A percentile compares a stretch with the other conserved stretches of the same genome.
Evolutionary conservation across 1,140 invertebrate genomes (phyloP).

Genomic region (Elysia chlorotica): DNA sequence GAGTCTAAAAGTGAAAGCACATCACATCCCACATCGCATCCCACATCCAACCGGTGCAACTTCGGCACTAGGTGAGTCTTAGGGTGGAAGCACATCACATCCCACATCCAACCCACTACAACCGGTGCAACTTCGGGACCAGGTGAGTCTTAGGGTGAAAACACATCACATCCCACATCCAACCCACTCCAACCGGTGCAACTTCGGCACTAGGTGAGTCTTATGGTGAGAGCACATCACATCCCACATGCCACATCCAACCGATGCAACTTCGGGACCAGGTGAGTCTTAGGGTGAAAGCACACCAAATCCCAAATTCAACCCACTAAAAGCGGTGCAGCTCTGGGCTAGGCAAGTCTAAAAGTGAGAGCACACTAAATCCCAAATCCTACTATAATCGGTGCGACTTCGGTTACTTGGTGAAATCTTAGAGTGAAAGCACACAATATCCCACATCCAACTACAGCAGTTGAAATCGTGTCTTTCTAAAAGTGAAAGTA

Average conservation of each 20-base stretch:
- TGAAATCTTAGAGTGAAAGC: too few relatives aligned
- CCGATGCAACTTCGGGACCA: not conserved
- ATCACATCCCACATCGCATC: not conserved
- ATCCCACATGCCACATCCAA: not conserved
- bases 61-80: not conserved
- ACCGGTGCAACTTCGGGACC: not conserved
- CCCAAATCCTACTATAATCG: not conserved
- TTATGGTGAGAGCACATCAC: not conserved
- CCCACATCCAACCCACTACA: not conserved
- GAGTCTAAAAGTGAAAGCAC: not conserved
- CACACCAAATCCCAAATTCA: too few relatives aligned
- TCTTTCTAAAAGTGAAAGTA: too few relatives aligned
- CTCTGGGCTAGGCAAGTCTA: not conserved
- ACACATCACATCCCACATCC: too few relatives aligned
- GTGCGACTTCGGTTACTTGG: not conserved
- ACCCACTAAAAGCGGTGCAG: too few relatives aligned
- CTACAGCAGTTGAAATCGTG: too few relatives aligned
- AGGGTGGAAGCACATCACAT: not conserved
- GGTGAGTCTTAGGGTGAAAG: too few relatives aligned
- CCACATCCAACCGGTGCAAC: not conserved
- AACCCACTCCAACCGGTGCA: too few relatives aligned
- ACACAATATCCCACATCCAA: too few relatives aligned
- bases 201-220: not conserved
- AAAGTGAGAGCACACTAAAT: not conserved
- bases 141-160: too few relatives aligned